phyloP scores from a whole-genome alignment of 2,888 invertebrate genomes.

The Arctia plantaginis region DNA sequence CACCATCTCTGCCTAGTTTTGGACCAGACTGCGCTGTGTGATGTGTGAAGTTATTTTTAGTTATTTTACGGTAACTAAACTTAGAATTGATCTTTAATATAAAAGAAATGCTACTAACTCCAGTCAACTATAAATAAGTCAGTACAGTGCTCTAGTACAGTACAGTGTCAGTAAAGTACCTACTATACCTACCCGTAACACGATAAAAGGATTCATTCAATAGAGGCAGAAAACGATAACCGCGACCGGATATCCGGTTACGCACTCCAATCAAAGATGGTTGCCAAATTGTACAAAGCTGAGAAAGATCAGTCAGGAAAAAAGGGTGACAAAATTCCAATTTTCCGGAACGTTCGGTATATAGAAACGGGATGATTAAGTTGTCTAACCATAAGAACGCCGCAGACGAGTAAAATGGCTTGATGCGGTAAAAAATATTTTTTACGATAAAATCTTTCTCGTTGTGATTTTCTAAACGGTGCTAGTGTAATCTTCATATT shows the following conservation, averaged over 20 bases:
- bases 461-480: neutral
- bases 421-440: slow-evolving; percentile 27
- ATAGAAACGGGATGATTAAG: slow-evolving; percentile 69
- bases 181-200: slow-evolving; percentile 55
- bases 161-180: slow-evolving; percentile 60
- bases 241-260: slow-evolving; percentile 74
- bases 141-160: too few relatives aligned
- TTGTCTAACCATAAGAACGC: slow-evolving; percentile 57
- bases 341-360: slow-evolving; percentile 69
- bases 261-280: slow-evolving; percentile 79
- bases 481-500: neutral
- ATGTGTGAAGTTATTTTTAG: too few relatives aligned
- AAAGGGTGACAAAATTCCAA: slow-evolving; percentile 80
- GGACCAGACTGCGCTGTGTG: too few relatives aligned
- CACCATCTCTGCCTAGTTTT: too few relatives aligned
- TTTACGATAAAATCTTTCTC: neutral
- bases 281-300: slow-evolving; percentile 74
- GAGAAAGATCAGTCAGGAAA: slow-evolving; percentile 73
- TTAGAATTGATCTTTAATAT: neutral
- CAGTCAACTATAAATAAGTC: slow-evolving; percentile 59
- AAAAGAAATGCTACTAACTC: slow-evolving; percentile 11
- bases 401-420: slow-evolving; percentile 39
- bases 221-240: slow-evolving; percentile 71
- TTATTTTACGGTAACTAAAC: neutral
- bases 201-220: slow-evolving; percentile 68